Conservation (phyloP, 2,888 invertebrate species). For the Trachelus tabidus region DNA sequence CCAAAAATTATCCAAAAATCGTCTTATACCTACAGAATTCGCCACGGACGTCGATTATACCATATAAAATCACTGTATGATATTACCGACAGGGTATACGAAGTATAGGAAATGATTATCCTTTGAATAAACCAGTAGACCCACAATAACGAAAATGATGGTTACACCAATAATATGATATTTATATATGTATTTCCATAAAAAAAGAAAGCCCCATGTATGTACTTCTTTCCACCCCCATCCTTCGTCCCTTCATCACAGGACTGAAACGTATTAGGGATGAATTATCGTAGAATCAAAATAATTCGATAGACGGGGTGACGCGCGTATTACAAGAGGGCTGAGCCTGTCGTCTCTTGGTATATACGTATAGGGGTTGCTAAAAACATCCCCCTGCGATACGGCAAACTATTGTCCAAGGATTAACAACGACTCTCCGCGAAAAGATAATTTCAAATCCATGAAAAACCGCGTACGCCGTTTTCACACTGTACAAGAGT, state of each 20-base stretch:
- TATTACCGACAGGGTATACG: neutral
- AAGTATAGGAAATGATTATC: slow-evolving; percentile 14
- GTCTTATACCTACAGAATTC: slow-evolving; percentile 42
- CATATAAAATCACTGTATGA: slow-evolving; percentile 17
- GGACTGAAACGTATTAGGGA: slow-evolving; percentile 53
- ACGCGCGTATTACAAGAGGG: slow-evolving; percentile 46
- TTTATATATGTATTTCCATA: slow-evolving; percentile 37
- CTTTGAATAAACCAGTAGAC: slow-evolving; percentile 19
- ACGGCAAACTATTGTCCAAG: slow-evolving; percentile 31
- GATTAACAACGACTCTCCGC: neutral
- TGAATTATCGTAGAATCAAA: slow-evolving; percentile 65
- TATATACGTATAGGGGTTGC: slow-evolving; percentile 21
- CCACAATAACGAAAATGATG: neutral
- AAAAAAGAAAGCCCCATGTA: slow-evolving; percentile 32
- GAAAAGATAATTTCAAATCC: neutral
- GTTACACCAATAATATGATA: neutral
- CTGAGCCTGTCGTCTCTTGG: slow-evolving; percentile 7
- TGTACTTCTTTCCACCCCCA: slow-evolving; percentile 21
- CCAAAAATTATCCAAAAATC: slow-evolving; percentile 46
- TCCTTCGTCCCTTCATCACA: slow-evolving; percentile 24
- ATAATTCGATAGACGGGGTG: slow-evolving; percentile 61
- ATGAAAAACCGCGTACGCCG: neutral
- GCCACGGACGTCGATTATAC: slow-evolving; percentile 40
- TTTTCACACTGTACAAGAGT: neutral
- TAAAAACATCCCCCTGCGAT: slow-evolving; percentile 18